Evolutionary conservation across 2,888 invertebrate species (phyloP).

Genomic region (Diachrysia chrysitis): DNA sequence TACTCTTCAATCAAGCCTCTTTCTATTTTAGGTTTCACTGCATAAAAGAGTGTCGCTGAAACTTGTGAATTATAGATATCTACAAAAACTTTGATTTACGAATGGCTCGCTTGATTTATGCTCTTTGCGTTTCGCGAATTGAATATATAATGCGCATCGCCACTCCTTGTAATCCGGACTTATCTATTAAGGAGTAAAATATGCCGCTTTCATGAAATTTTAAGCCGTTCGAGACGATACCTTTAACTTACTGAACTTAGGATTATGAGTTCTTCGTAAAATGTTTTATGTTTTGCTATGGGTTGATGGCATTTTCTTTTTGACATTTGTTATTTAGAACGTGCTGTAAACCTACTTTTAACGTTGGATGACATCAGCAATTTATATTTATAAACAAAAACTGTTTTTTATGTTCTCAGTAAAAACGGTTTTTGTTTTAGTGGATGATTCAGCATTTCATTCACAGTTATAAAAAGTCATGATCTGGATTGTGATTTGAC

Average conservation of each 20-base stretch:
- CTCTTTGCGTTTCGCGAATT: slow-evolving; percentile 76
- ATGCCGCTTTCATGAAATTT: slow-evolving; percentile 60
- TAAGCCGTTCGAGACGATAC: slow-evolving; percentile 46
- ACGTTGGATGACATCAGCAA: neutral
- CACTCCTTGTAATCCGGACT: slow-evolving; percentile 55
- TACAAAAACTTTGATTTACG: slow-evolving; percentile 85
- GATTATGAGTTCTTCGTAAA: slow-evolving; percentile 44
- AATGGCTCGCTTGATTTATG: slow-evolving; percentile 78
- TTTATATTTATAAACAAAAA: neutral
- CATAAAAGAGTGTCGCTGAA: slow-evolving; percentile 61
- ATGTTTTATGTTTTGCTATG: slow-evolving; percentile 42
- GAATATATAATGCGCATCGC: slow-evolving; percentile 76
- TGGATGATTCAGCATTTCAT: neutral
- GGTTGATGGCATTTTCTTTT: slow-evolving; percentile 7
- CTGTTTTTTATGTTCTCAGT: neutral
- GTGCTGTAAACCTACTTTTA: neutral
- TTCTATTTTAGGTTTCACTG: slow-evolving; percentile 42
- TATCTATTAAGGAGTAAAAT: slow-evolving; percentile 56
- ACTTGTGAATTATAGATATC: slow-evolving; percentile 79
- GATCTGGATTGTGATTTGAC: neutral
- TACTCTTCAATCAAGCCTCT: slow-evolving; percentile 26
- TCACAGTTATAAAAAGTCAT: neutral
- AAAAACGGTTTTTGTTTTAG: too few species aligned
- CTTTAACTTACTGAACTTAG: slow-evolving; percentile 44
- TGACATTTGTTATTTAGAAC: slow-evolving; percentile 5